phyloP scores from a whole-genome alignment of 1,140 invertebrate species.

The Laupala kohalensis region DNA sequence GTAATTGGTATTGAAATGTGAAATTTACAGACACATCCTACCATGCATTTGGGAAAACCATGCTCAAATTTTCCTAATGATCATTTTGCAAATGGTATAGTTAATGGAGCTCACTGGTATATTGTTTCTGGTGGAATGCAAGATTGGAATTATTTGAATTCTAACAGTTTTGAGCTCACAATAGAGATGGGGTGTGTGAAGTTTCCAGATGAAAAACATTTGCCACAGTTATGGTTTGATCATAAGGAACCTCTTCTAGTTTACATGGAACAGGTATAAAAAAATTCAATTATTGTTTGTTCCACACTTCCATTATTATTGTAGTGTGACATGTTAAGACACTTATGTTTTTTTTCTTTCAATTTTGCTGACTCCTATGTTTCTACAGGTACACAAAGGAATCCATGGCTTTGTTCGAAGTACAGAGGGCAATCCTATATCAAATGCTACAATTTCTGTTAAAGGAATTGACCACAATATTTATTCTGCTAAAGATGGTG shows the following conservation, averaged over 20 bases:
- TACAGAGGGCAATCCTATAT: slow-evolving; percentile 55
- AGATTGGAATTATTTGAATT: slow-evolving; percentile 91
- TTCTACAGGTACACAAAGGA: slow-evolving; percentile 63
- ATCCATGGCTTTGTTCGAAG: slow-evolving; percentile 76
- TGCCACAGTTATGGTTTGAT: slow-evolving; percentile 75
- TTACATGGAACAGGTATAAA: slow-evolving; percentile 70
- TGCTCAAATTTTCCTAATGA: slow-evolving; percentile 52
- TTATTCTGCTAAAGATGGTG: slow-evolving; percentile 55
- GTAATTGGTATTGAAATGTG: too few species aligned
- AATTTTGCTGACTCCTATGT: not conserved
- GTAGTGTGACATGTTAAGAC: not conserved
- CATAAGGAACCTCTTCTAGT: slow-evolving; percentile 73
- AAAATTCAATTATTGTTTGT: not conserved
- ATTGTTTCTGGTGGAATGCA: slow-evolving; percentile 88
- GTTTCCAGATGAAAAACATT: slow-evolving; percentile 59
- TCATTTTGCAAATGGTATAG: slow-evolving; percentile 68
- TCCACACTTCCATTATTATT: not conserved
- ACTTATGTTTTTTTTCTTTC: not conserved
- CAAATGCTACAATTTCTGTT: slow-evolving; percentile 59
- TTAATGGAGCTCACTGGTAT: slow-evolving; percentile 90
- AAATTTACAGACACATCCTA: slow-evolving; percentile 51
- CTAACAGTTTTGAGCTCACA: slow-evolving; percentile 90
- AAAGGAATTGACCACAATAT: slow-evolving; percentile 57
- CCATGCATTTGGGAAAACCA: slow-evolving; percentile 64
- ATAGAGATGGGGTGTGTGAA: slow-evolving; percentile 90